These are phyloP conservation scores for Gerris buenoi DNA, from an alignment of 1,140 invertebrate species.

Conservation along the genomic window DNA sequence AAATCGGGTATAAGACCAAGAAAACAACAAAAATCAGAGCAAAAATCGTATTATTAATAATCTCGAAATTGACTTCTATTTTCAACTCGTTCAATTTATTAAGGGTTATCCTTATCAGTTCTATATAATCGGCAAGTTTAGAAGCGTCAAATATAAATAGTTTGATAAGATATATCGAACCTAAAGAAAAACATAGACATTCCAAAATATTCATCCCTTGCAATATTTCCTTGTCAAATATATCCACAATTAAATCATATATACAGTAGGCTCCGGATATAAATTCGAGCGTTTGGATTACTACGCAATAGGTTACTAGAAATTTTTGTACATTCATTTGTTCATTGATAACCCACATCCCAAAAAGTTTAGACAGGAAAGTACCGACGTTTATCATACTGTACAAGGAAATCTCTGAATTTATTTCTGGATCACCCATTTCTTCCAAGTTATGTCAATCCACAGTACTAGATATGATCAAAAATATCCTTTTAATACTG, in stretches of 20 bases:
- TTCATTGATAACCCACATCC: neutral
- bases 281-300: neutral
- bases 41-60: neutral
- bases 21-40: neutral
- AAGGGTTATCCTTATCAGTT: neutral
- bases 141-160: neutral
- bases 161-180: neutral
- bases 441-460: too few species aligned
- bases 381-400: neutral
- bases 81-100: neutral
- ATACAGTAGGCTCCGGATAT: neutral
- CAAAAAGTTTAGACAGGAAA: neutral
- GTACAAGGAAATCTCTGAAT: neutral
- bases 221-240: neutral
- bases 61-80: neutral
- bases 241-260: neutral
- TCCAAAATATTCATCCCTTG: neutral
- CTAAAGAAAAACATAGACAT: neutral
- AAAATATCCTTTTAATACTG: too few species aligned
- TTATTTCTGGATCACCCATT: too few species aligned
- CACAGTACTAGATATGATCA: too few species aligned
- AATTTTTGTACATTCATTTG: neutral
- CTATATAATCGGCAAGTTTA: neutral
- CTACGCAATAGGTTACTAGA: neutral
- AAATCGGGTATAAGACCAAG: neutral